These are phyloP conservation scores for Erebia epiphron DNA, from an alignment of 2,888 invertebrate species.

Conservation along the genomic window DNA sequence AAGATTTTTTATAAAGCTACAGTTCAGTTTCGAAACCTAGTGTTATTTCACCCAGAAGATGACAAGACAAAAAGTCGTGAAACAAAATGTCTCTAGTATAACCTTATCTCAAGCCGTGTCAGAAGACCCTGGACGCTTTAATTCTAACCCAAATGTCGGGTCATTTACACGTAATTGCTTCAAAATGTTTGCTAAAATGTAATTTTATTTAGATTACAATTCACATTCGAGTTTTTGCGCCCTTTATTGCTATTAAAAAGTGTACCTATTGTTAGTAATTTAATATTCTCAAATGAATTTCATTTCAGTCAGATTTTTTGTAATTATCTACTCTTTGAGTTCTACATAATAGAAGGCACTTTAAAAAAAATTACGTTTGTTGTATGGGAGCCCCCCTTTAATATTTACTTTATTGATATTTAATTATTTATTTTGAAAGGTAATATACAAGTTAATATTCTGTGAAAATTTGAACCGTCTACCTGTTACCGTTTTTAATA, in stretches of 20 bases:
- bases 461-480: too few relatives aligned
- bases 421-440: too few relatives aligned
- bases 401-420: too few relatives aligned
- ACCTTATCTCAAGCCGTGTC: constrained; percentile 33
- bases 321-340: background rate
- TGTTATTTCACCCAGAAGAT: background rate
- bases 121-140: constrained; percentile 59
- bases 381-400: too few relatives aligned
- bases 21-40: background rate
- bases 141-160: constrained; percentile 61
- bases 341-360: background rate
- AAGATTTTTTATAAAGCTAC: too few relatives aligned
- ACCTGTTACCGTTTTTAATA: too few relatives aligned
- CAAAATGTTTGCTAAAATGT: constrained; percentile 56
- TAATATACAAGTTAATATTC: too few relatives aligned
- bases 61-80: background rate
- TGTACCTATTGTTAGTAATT: constrained; percentile 5
- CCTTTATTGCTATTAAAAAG: constrained; percentile 12
- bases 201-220: constrained; percentile 28
- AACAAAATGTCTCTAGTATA: background rate
- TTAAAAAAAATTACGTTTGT: too few relatives aligned
- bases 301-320: background rate
- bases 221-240: constrained; percentile 10
- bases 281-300: background rate
- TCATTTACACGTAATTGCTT: constrained; percentile 63